phyloP scores from a whole-genome alignment of 2,113 vertebrate species.

The Astatotilapia flaviijosephi region DNA sequence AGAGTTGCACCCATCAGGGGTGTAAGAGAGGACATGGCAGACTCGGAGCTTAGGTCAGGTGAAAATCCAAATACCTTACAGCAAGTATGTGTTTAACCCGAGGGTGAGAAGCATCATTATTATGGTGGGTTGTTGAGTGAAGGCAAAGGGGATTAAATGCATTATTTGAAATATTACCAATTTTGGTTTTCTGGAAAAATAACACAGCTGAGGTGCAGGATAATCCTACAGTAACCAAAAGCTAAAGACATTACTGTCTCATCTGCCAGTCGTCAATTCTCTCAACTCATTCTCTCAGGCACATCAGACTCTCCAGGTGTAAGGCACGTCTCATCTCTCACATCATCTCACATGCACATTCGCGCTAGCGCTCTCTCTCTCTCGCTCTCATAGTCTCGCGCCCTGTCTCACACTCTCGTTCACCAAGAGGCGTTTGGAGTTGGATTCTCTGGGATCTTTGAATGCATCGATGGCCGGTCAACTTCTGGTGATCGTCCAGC shows the following conservation, averaged over 20 bases:
- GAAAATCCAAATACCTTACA: slow-evolving; percentile 41
- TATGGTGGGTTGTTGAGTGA: neutral
- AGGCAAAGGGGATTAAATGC: neutral
- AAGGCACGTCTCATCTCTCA: slow-evolving; percentile 65
- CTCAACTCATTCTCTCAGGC: slow-evolving; percentile 67
- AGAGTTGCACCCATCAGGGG: slow-evolving; percentile 51
- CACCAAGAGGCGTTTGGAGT: slow-evolving; percentile 57
- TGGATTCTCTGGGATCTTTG: slow-evolving; percentile 52
- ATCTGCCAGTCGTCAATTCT: slow-evolving; percentile 42
- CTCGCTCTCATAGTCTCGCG: slow-evolving; percentile 49
- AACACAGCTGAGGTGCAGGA: slow-evolving; percentile 31
- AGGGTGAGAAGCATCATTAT: neutral
- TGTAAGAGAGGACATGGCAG: slow-evolving; percentile 41
- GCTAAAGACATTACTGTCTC: neutral
- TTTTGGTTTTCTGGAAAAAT: neutral
- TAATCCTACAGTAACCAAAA: slow-evolving; percentile 10
- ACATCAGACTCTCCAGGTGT: slow-evolving; percentile 71
- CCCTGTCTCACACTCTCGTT: slow-evolving; percentile 59
- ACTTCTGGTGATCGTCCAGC: slow-evolving; percentile 18
- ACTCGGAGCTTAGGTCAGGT: neutral
- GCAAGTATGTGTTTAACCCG: neutral
- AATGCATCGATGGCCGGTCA: slow-evolving; percentile 45
- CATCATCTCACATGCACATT: slow-evolving; percentile 65
- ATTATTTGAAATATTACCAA: neutral
- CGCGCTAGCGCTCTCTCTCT: slow-evolving; percentile 42